These are phyloP conservation scores for Spongilla lacustris DNA, from an alignment of 37 sponge, comb jelly and placozoan species.

Conservation along the genomic window DNA sequence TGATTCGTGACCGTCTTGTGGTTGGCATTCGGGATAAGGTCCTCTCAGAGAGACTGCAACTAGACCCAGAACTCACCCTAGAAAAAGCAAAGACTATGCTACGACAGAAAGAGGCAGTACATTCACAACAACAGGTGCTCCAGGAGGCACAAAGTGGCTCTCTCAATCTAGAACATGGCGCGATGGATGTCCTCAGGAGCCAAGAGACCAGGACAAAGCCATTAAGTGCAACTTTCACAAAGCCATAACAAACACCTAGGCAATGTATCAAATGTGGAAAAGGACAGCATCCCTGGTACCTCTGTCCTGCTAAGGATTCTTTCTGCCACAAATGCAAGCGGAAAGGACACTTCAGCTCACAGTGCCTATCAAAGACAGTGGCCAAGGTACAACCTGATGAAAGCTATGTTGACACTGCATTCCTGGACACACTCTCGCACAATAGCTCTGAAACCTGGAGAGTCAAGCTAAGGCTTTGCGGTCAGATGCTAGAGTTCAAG, in stretches of 20 bases:
- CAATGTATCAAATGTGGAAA: slow-evolving; percentile 20
- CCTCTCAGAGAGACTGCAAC: slow-evolving; percentile 32
- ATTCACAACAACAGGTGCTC: slow-evolving; percentile 23
- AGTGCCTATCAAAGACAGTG: slow-evolving; percentile 34
- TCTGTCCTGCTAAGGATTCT: slow-evolving; percentile 42
- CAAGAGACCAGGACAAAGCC: neutral
- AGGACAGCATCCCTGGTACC: neutral
- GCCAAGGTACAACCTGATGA: neutral
- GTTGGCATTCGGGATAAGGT: slow-evolving; percentile 41
- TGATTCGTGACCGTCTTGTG: slow-evolving; percentile 38
- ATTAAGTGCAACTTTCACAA: neutral
- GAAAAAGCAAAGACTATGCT: slow-evolving; percentile 44
- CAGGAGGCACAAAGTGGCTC: neutral
- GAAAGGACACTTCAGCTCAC: slow-evolving; percentile 25
- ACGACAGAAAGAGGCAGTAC: slow-evolving; percentile 45
- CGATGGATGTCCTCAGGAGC: neutral
- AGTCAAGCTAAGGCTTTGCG: neutral
- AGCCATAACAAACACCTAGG: neutral
- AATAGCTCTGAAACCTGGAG: slow-evolving; percentile 2
- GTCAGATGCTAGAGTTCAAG: slow-evolving; percentile 20
- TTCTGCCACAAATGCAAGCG: slow-evolving; percentile 31
- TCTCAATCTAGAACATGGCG: neutral
- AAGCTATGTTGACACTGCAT: slow-evolving; percentile 7
- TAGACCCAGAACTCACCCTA: slow-evolving; percentile 38
- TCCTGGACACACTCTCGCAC: slow-evolving; percentile 1